These are phyloP conservation scores for Sesamia inferens DNA, from an alignment of 2,888 invertebrate species.

Conservation along the genomic window DNA sequence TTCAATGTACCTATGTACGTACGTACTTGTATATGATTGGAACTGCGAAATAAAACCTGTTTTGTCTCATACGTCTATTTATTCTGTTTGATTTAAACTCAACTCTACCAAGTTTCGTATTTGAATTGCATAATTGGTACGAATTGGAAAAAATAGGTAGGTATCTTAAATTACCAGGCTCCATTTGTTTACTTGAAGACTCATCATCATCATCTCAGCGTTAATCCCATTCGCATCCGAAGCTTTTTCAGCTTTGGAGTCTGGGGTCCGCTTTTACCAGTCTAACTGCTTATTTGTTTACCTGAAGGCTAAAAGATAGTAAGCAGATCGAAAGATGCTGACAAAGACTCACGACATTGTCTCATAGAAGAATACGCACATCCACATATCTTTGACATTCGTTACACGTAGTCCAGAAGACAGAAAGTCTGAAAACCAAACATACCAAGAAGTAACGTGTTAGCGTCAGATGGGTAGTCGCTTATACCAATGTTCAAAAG, in stretches of 20 bases:
- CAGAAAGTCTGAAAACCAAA: not conserved
- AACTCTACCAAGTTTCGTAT: not conserved
- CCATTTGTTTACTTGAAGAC: too few relatives aligned
- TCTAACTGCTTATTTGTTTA: too few relatives aligned
- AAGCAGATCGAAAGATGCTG: not conserved
- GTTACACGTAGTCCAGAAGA: not conserved
- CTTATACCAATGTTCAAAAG: not conserved
- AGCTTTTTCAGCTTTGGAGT: too few relatives aligned
- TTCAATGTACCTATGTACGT: not conserved
- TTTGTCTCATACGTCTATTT: slow-evolving; percentile 40
- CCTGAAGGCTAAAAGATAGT: not conserved
- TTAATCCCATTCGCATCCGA: too few relatives aligned
- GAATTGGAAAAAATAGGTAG: not conserved
- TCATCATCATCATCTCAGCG: too few relatives aligned
- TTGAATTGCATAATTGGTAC: not conserved
- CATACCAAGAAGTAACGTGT: not conserved
- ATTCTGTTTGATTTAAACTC: slow-evolving; percentile 18
- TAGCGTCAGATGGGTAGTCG: not conserved
- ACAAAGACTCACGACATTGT: not conserved
- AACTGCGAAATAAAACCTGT: slow-evolving; percentile 32
- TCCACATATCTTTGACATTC: not conserved
- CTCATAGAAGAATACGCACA: not conserved
- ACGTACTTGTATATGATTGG: slow-evolving; percentile 34
- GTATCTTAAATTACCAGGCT: not conserved
- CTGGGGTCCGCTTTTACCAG: too few relatives aligned